phyloP scores from a whole-genome alignment of 2,888 invertebrate genomes.

The Mesopsocus fuscifrons region DNA sequence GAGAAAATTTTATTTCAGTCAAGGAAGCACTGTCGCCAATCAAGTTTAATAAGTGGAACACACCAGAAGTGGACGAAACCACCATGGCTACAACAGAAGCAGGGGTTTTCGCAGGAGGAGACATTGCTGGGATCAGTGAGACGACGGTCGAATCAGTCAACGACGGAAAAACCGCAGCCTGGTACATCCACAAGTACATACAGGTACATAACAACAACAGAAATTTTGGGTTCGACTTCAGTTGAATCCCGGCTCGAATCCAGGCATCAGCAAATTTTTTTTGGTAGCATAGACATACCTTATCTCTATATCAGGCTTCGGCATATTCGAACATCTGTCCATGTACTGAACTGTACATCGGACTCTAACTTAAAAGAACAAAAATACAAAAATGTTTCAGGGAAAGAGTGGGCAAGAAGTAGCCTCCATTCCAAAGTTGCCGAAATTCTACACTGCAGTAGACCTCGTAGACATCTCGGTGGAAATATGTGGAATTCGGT shows the following conservation, averaged over 20 bases:
- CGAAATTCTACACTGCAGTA: constrained; percentile 81
- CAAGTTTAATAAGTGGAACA: constrained; percentile 52
- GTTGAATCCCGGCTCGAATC: no score
- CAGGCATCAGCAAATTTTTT: no score
- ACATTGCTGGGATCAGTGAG: constrained; percentile 83
- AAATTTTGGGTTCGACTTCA: no score
- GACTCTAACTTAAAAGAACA: no score
- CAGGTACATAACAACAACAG: constrained; percentile 39
- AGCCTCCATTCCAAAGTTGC: constrained; percentile 49
- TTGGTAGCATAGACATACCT: no score
- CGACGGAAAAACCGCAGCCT: constrained; percentile 94
- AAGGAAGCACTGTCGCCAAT: constrained; percentile 59
- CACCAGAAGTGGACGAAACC: constrained; percentile 55
- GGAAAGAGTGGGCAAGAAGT: constrained; percentile 39
- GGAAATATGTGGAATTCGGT: constrained; percentile 80
- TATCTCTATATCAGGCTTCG: no score
- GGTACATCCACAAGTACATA: constrained; percentile 82
- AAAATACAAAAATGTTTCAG: no score
- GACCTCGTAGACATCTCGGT: constrained; percentile 89
- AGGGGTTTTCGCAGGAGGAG: constrained; percentile 84
- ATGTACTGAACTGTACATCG: no score
- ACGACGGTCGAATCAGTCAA: constrained; percentile 98
- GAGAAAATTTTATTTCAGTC: no score
- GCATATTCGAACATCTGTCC: no score
- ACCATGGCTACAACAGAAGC: constrained; percentile 65